Evolutionary conservation across 1,140 invertebrate genomes (phyloP), one percentile per base, ranked within the genome.

Genomic region (Tachypleus tridentatus): DNA sequence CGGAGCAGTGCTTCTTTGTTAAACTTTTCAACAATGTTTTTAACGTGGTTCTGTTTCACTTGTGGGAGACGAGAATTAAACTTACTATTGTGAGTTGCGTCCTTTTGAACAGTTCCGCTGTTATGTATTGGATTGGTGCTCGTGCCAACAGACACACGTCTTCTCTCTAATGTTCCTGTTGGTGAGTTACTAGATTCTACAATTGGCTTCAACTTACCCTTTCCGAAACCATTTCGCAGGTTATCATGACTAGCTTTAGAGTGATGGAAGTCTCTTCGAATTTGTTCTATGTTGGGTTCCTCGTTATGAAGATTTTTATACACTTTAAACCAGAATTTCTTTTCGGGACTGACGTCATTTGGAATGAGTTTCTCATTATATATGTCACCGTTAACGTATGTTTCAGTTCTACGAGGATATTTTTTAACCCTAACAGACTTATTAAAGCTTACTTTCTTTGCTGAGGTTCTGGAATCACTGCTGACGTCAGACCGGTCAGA

Each of bases 371-470:
- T 49, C 4, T 58, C 61, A 9, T 63, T 66, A 49, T 58, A n/a
- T 5, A 48, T 51, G 9, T 11, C 10, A 3, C 57, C 63, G 8
- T 49, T 54, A 57, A 10, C 11, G 58, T 47, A 8, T 8, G 49
- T 63, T 51, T 66, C 61, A 3, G 51, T 11, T 9, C 52, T 54
- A 9, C 62, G 64, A 47, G 67, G 64, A 48, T 64, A 69, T 53
- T 69, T 69, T 8, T 69, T 69, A 11, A 69, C 68, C 4, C 64
- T 57, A 5, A 69, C 68, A 5, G 68, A 62, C n/a, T 61, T 56
- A 51, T 66, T 69, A 49, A 69, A 69, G 58, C 68, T 69, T 47
- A 69, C 68, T 60, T 69, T 69, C 58, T 69, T 69, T n/a, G 62
- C 52, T 5, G 68, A 66, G 51, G 59, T 62, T 50, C 60, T 60